Evolutionary conservation across 1,140 invertebrate species (phyloP).

Genomic region (Liolophura sinensis): DNA sequence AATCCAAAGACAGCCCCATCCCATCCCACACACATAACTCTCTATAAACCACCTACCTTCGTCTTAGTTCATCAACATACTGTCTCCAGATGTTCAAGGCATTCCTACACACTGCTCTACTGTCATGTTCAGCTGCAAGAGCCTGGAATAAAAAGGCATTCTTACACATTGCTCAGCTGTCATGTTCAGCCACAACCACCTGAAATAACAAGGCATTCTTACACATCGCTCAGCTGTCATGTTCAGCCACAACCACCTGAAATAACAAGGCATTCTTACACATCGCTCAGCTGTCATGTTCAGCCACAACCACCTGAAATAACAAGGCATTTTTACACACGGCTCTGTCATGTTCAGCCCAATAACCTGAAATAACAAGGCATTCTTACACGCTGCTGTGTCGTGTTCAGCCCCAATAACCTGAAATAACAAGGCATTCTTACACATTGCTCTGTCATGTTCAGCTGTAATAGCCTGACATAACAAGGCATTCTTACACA

Average conservation of each 20-base stretch:
- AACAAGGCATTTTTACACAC: background rate
- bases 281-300: constrained; percentile 16
- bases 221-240: constrained; percentile 13
- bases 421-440: too few relatives aligned
- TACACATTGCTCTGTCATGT: too few relatives aligned
- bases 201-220: constrained; percentile 14
- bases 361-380: too few relatives aligned
- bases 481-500: too few relatives aligned
- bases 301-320: constrained; percentile 25
- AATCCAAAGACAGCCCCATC: too few relatives aligned
- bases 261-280: constrained; percentile 7
- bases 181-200: constrained; percentile 24
- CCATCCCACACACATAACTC: background rate
- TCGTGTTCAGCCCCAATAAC: too few relatives aligned
- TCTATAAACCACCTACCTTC: constrained; percentile 15
- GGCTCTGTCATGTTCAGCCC: too few relatives aligned
- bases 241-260: constrained; percentile 24
- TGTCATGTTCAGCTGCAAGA: constrained; percentile 22
- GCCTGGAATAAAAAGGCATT: constrained; percentile 20
- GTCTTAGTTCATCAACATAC: constrained; percentile 22
- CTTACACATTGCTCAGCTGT: constrained; percentile 4
- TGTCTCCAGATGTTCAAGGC: constrained; percentile 22
- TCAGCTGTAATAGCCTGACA: too few relatives aligned
- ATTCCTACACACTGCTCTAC: constrained; percentile 15
- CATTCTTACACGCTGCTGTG: too few relatives aligned